Evolutionary conservation across 2,888 invertebrate species (phyloP).

Genomic region (Fragum sueziense): DNA sequence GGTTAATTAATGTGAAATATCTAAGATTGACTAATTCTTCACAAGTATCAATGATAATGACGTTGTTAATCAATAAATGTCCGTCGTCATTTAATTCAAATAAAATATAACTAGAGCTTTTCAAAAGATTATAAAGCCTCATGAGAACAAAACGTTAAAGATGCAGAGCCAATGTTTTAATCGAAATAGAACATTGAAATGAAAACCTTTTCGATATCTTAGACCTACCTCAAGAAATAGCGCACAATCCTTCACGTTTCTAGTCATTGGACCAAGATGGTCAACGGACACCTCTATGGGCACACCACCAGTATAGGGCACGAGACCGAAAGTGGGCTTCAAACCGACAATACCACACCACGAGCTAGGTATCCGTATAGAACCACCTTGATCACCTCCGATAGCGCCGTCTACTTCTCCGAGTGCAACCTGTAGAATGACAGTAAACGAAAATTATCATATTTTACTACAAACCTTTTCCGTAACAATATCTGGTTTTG

Average conservation of each 20-base stretch:
- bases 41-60: no score
- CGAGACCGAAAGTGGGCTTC: conserved; percentile 79
- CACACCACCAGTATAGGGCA: conserved; percentile 78
- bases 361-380: conserved; percentile 76
- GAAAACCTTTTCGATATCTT: no score
- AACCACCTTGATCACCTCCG: conserved; percentile 80
- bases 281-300: conserved; percentile 73
- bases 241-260: conserved; percentile 77
- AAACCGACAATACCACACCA: conserved; percentile 79
- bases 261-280: conserved; percentile 79
- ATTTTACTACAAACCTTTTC: neutral
- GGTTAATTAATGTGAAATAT: no score
- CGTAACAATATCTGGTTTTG: no score
- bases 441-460: neutral
- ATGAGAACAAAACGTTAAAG: no score
- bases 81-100: no score
- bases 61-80: no score
- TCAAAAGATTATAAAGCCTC: no score
- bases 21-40: no score
- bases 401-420: conserved; percentile 77
- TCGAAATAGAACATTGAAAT: no score
- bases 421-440: conserved; percentile 67
- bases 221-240: conserved; percentile 76
- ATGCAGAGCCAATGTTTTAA: no score
- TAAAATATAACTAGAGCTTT: no score